phyloP scores from a whole-genome alignment of 2,797 vertebrate genomes.

The Pseudochirops corinnae region DNA sequence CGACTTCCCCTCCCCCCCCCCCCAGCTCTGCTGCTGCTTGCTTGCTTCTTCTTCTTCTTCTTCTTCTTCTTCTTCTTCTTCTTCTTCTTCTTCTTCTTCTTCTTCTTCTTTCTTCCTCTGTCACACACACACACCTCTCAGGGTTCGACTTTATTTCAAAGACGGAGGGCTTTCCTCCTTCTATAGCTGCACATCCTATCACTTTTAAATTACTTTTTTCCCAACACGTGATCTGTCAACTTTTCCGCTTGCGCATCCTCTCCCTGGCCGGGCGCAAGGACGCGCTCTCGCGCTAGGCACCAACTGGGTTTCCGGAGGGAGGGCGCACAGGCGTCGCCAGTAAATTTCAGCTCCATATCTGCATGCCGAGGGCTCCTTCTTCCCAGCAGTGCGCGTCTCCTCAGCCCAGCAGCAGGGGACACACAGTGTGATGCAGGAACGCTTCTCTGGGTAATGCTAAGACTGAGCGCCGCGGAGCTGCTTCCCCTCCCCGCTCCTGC shows the following conservation, averaged over 20 bases:
- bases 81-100: too few species aligned
- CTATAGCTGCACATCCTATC: constrained; percentile 57
- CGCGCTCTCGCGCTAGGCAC: constrained; percentile 38
- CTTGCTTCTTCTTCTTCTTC: too few species aligned
- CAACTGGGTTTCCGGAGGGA: constrained; percentile 67
- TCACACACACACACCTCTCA: neutral
- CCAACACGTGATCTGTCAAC: constrained; percentile 75
- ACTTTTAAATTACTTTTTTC: constrained; percentile 74
- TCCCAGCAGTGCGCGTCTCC: neutral
- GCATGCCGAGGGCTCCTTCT: neutral
- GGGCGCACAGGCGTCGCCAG: constrained; percentile 27
- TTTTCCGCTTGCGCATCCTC: constrained; percentile 61
- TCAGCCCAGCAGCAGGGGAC: neutral
- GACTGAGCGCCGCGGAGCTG: neutral
- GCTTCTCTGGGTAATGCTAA: constrained; percentile 37
- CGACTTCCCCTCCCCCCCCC: neutral
- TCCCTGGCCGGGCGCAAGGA: constrained; percentile 18
- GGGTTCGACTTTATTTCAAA: constrained; percentile 31
- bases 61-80: too few species aligned
- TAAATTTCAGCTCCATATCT: neutral
- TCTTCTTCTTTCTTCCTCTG: too few species aligned
- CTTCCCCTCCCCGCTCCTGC: constrained; percentile 5
- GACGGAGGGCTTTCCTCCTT: neutral
- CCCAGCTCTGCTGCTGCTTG: too few species aligned
- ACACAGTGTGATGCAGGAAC: constrained; percentile 11